These are phyloP conservation scores for Megastigmus dorsalis DNA, from an alignment of 2,888 invertebrate species.

Conservation along the genomic window DNA sequence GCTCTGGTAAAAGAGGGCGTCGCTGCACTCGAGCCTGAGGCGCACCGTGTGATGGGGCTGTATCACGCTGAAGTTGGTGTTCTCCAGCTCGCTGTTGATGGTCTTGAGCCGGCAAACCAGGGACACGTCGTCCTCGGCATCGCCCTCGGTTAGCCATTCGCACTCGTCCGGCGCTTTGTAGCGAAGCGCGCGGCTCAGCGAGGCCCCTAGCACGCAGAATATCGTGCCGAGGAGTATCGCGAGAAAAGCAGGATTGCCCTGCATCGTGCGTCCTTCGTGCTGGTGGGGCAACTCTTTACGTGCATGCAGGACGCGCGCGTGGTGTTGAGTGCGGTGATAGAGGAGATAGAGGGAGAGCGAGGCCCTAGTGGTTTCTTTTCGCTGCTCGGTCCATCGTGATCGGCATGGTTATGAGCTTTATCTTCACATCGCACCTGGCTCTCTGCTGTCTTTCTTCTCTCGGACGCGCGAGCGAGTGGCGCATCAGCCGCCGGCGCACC, in stretches of 20 bases:
- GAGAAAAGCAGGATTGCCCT: conserved; percentile 77
- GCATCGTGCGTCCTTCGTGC: conserved; percentile 64
- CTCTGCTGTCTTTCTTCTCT: background rate
- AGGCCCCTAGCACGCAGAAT: conserved; percentile 79
- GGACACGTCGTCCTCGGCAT: conserved; percentile 81
- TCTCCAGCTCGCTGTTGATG: conserved; percentile 88
- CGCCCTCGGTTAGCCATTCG: conserved; percentile 84
- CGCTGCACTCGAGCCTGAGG: conserved; percentile 86
- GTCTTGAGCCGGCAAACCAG: conserved; percentile 84
- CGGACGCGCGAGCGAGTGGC: background rate
- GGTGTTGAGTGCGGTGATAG: background rate
- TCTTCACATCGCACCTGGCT: conserved; percentile 51
- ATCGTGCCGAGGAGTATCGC: conserved; percentile 79
- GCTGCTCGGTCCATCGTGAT: conserved; percentile 54
- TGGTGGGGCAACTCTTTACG: conserved; percentile 11
- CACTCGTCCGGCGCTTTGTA: conserved; percentile 89
- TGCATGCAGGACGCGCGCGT: conserved; percentile 3
- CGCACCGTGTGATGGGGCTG: conserved; percentile 88
- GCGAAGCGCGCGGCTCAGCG: conserved; percentile 79
- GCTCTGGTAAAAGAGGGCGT: conserved; percentile 87
- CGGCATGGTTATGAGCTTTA: conserved; percentile 52
- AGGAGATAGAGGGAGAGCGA: background rate
- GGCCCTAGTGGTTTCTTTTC: conserved; percentile 34
- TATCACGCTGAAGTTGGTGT: conserved; percentile 88
- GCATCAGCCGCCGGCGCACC: conserved; percentile 44